Conservation (phyloP, 2,888 invertebrate genomes). For the Cephus pygmeus region DNA sequence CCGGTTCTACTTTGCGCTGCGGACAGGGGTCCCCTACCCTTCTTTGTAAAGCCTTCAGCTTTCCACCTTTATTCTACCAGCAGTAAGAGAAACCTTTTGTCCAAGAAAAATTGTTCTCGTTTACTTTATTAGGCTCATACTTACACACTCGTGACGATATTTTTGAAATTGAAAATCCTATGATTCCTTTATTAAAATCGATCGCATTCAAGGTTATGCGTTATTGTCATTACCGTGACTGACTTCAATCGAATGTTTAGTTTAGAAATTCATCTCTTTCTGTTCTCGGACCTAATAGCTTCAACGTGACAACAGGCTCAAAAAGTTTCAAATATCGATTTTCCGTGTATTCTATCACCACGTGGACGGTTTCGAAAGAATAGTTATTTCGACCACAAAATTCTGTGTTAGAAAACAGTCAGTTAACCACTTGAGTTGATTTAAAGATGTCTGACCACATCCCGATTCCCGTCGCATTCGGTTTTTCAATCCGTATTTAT, state of each 20-base stretch:
- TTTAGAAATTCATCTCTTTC: neutral
- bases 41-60: neutral
- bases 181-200: neutral
- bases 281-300: too few species aligned
- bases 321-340: too few species aligned
- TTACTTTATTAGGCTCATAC: neutral
- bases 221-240: neutral
- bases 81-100: neutral
- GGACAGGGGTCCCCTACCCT: slow-evolving; percentile 19
- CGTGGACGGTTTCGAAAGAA: too few species aligned
- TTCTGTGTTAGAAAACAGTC: too few species aligned
- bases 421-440: too few species aligned
- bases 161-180: neutral
- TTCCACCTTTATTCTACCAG: neutral
- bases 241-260: neutral
- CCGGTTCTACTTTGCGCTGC: slow-evolving; percentile 45
- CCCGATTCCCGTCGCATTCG: too few species aligned
- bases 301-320: too few species aligned
- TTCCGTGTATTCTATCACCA: too few species aligned
- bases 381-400: too few species aligned
- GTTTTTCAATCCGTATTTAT: too few species aligned
- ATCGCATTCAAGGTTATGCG: neutral
- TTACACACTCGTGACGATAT: neutral
- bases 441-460: too few species aligned
- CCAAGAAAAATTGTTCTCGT: neutral